phyloP scores from a whole-genome alignment of 2,888 invertebrate species.

The Rhingia rostrata region DNA sequence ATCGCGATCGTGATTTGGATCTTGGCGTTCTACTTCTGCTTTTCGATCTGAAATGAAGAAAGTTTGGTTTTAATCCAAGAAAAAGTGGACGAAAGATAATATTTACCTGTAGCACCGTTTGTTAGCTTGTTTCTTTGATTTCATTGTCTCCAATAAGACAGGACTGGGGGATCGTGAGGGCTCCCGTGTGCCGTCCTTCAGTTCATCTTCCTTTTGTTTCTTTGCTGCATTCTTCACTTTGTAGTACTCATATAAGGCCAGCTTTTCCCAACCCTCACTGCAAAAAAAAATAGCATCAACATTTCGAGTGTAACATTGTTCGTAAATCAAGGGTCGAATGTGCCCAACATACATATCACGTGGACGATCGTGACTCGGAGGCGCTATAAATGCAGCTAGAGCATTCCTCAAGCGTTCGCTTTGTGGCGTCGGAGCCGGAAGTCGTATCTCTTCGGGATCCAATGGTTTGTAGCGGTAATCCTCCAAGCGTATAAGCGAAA shows the following conservation, averaged over 20 bases:
- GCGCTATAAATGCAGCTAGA: constrained; percentile 97
- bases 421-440: constrained; percentile 97
- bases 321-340: neutral
- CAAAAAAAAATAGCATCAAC: constrained; percentile 75
- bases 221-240: constrained; percentile 96
- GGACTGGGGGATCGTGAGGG: constrained; percentile 92
- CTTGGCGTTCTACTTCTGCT: constrained; percentile 84
- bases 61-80: neutral
- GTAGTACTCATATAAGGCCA: constrained; percentile 98
- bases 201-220: constrained; percentile 93
- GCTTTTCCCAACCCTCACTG: constrained; percentile 99
- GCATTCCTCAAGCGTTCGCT: constrained; percentile 96
- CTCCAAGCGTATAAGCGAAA: constrained; percentile 96
- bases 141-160: constrained; percentile 87
- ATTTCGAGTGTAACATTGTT: neutral
- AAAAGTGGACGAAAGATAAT: neutral
- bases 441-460: constrained; percentile 93
- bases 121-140: constrained; percentile 83
- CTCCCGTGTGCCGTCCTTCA: constrained; percentile 87
- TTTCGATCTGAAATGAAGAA: constrained; percentile 81
- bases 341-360: constrained; percentile 89
- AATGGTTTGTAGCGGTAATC: constrained; percentile 95
- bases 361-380: constrained; percentile 96
- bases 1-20: constrained; percentile 83
- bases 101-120: constrained; percentile 87